Evolutionary conservation across 1,140 invertebrate genomes (phyloP), one percentile per base, ranked within the genome.

Genomic region (Vanessa tameamea): DNA sequence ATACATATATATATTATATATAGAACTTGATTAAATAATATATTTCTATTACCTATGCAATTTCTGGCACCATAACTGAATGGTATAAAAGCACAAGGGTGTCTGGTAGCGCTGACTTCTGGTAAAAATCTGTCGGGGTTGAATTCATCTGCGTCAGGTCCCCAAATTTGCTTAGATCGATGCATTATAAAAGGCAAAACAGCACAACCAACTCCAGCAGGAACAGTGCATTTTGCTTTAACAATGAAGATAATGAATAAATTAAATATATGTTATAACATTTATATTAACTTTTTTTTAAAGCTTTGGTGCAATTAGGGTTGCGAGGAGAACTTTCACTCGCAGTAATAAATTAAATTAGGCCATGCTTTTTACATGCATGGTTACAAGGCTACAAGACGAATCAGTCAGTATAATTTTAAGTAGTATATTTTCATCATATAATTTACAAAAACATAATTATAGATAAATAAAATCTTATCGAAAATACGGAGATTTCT

Each of bases 41-140:
- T 11, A 1, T 59, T 59, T 59, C 23, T 51, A 66, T 72, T 78
- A 92, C 91, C 95, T 76, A 95, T 95, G 79, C 95, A 96, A 85
- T 95, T 95, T 77, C 95, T 89, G 3, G 91, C 83, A 14, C 95
- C 95, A 55, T 92, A 94, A 64, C 94, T 95, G 79, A 96, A 96
- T 12, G 95, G 95, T 65, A 95, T 87, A 82, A 93, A 96, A 2
- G 93, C 87, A 77, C 90, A 94, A 0, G 94, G 94, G 82, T 94
- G 90, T 78, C 93, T 84, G 48, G 92, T 83, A 1, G 80, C 78
- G 23, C 82, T 83, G 73, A 93, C 90, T 80, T 94, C 93, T 3
- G 95, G 94, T 7, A 94, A 81, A 84, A 96, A 97, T 72, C 95
- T 83, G 67, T 96, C 95, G 0, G 96, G 96, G 82, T 96, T 90